Evolutionary conservation across 2,888 invertebrate genomes (phyloP).

Genomic region (Phyllotreta striolata): DNA sequence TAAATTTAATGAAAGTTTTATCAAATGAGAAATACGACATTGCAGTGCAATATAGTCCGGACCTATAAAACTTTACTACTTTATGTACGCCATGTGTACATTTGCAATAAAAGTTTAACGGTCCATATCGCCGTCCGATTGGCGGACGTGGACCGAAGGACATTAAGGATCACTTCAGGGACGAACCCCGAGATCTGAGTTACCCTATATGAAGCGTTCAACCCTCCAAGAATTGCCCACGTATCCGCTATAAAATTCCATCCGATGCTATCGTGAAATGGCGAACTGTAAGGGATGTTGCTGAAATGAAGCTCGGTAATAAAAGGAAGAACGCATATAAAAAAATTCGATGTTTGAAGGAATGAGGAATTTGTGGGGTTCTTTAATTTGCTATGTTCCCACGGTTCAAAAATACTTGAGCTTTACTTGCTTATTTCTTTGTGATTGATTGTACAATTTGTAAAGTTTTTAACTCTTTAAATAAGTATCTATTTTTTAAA

Average conservation of each 20-base stretch:
- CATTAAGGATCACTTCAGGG: constrained; percentile 47
- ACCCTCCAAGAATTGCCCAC: constrained; percentile 37
- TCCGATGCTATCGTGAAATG: constrained; percentile 40
- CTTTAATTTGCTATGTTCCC: neutral
- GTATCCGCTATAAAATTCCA: constrained; percentile 41
- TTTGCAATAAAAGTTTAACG: constrained; percentile 44
- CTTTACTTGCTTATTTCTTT: too few relatives aligned
- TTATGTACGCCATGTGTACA: constrained; percentile 43
- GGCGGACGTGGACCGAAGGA: constrained; percentile 37
- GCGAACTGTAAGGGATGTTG: constrained; percentile 36
- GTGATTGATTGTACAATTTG: too few relatives aligned
- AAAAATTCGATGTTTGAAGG: neutral
- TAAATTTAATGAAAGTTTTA: constrained; percentile 51
- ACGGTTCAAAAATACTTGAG: neutral
- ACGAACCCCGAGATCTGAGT: constrained; percentile 42
- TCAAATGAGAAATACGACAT: constrained; percentile 46
- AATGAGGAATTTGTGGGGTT: too few relatives aligned
- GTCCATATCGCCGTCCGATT: constrained; percentile 37
- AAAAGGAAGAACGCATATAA: constrained; percentile 12
- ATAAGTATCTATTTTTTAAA: too few relatives aligned
- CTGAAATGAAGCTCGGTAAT: constrained; percentile 20
- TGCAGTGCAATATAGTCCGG: constrained; percentile 44
- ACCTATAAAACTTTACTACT: constrained; percentile 45
- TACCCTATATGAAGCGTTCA: constrained; percentile 38
- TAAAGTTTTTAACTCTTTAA: too few relatives aligned